These are phyloP conservation scores for Sebastes cheni DNA, from an alignment of 2,797 vertebrate species.

Conservation along the genomic window DNA sequence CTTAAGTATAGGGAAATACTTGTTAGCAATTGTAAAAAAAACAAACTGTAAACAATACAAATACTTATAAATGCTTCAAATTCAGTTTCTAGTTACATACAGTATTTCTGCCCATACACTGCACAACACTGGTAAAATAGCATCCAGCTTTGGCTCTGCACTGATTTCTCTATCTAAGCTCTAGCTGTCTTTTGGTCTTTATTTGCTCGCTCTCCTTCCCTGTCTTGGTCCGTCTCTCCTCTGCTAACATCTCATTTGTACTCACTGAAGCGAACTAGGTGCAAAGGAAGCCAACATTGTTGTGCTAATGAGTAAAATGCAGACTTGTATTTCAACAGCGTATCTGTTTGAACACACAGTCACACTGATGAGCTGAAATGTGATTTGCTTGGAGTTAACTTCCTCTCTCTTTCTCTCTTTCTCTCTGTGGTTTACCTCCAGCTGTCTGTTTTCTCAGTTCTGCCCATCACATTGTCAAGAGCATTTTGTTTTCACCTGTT, in stretches of 20 bases:
- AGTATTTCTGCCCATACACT: neutral
- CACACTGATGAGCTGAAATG: constrained; percentile 47
- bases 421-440: neutral
- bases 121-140: constrained; percentile 31
- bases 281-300: constrained; percentile 54
- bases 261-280: constrained; percentile 54
- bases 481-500: constrained; percentile 31
- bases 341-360: constrained; percentile 11
- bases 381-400: constrained; percentile 24
- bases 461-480: constrained; percentile 31
- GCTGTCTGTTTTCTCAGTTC: constrained; percentile 5
- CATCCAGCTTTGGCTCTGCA: constrained; percentile 16
- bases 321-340: constrained; percentile 4
- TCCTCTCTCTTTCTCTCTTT: neutral
- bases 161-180: constrained; percentile 46
- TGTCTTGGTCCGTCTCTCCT: constrained; percentile 30
- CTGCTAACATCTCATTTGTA: constrained; percentile 70
- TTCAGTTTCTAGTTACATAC: neutral
- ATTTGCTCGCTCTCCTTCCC: constrained; percentile 30
- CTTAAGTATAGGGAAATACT: neutral
- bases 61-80: neutral
- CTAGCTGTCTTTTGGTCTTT: constrained; percentile 33
- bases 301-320: constrained; percentile 69
- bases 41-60: neutral
- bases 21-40: neutral